A percentile compares a stretch with the other conserved stretches of the same genome.
These are phyloP conservation scores for Pimpla rufipes DNA, from an alignment of 2,888 invertebrate genomes.

Conservation along the genomic window DNA sequence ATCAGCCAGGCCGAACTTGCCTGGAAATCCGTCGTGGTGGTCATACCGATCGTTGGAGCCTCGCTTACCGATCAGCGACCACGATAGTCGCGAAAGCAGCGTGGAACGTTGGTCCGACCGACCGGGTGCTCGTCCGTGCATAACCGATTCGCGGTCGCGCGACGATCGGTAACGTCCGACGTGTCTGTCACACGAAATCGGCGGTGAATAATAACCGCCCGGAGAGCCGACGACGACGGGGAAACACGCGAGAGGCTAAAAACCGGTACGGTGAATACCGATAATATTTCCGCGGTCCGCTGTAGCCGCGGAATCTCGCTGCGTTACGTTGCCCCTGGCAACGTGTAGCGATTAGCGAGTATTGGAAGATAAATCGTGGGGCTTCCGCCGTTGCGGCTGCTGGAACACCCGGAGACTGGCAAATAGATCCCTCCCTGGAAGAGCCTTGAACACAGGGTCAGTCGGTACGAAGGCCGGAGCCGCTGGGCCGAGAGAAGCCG, in stretches of 20 bases:
- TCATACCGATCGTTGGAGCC: conserved; percentile 12
- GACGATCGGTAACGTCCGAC: background rate
- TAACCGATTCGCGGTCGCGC: conserved; percentile 61
- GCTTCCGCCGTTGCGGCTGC: conserved; percentile 1
- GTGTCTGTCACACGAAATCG: conserved; percentile 18
- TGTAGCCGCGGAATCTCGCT: conserved; percentile 72
- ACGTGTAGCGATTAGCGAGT: conserved; percentile 78
- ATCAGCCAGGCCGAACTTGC: conserved; percentile 24
- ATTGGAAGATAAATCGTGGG: conserved; percentile 26
- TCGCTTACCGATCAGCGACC: conserved; percentile 37
- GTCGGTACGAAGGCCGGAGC: conserved; percentile 24
- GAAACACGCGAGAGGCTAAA: background rate
- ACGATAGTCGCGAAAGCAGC: conserved; percentile 29
- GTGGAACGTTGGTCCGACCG: conserved; percentile 23
- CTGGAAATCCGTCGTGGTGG: conserved; percentile 30
- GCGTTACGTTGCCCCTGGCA: conserved; percentile 78
- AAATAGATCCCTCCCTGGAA: conserved; percentile 16
- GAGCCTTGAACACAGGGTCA: conserved; percentile 27
- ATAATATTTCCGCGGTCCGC: background rate
- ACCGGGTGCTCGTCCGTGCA: conserved; percentile 61
- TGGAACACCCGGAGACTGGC: background rate
- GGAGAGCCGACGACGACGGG: conserved; percentile 7
- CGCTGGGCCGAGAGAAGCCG: background rate
- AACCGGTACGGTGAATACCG: background rate
- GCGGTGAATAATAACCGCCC: conserved; percentile 7